Conservation (phyloP, 1,140 invertebrate genomes). For the Aphaenogaster rudis region DNA sequence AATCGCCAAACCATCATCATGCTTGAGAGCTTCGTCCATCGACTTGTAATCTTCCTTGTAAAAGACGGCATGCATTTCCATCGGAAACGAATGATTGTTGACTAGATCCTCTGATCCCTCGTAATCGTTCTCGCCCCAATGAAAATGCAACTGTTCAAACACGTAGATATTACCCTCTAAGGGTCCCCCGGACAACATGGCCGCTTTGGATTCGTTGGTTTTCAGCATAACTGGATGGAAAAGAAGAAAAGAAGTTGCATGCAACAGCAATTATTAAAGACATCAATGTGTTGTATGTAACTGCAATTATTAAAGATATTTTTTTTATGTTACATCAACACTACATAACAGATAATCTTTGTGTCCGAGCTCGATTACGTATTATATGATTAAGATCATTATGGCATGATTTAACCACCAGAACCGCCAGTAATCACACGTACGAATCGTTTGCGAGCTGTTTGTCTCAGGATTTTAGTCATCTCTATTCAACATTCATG, state of each 20-base stretch:
- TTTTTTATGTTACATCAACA: conserved; percentile 32
- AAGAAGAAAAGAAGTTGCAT: background rate
- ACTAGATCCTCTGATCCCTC: conserved; percentile 96
- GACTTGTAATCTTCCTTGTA: conserved; percentile 91
- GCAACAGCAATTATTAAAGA: conserved; percentile 17
- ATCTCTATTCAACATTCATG: background rate
- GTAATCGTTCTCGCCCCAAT: conserved; percentile 93
- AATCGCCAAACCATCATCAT: conserved; percentile 93
- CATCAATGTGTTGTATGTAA: background rate
- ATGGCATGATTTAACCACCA: conserved; percentile 4
- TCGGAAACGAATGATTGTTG: conserved; percentile 89
- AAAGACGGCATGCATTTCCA: conserved; percentile 96
- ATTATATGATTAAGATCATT: conserved; percentile 25
- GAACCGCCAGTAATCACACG: background rate
- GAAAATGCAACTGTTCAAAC: conserved; percentile 94
- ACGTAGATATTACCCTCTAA: conserved; percentile 89
- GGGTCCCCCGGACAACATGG: conserved; percentile 90
- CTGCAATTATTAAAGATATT: background rate
- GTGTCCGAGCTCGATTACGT: conserved; percentile 21
- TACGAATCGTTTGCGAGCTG: background rate
- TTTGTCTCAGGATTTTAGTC: background rate
- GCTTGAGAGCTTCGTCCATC: conserved; percentile 89
- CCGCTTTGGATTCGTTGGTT: conserved; percentile 86
- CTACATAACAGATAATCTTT: background rate
- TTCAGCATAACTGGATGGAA: conserved; percentile 88